phyloP scores from a whole-genome alignment of 1,140 invertebrate genomes.

The Drosophila pandora region DNA sequence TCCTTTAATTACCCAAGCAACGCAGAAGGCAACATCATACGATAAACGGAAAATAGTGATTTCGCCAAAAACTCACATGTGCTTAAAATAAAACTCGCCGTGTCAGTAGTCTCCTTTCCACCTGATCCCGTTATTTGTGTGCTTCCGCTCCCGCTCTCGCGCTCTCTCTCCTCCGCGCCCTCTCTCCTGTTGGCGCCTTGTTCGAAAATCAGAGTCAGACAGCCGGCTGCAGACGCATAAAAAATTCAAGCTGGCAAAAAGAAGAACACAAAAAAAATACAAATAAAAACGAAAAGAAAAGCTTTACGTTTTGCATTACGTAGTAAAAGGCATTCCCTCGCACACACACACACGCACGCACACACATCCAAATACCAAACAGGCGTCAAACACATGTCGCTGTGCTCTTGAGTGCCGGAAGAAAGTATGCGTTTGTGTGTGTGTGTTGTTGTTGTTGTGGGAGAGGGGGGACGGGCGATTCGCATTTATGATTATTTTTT shows the following conservation, averaged over 20 bases:
- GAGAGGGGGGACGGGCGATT: not conserved
- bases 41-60: not conserved
- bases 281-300: slow-evolving; percentile 36
- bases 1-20: slow-evolving; percentile 16
- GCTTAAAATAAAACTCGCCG: slow-evolving; percentile 57
- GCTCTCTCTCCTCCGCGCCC: slow-evolving; percentile 7
- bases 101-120: slow-evolving; percentile 22
- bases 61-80: slow-evolving; percentile 40
- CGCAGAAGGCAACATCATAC: not conserved
- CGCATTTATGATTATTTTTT: slow-evolving; percentile 75
- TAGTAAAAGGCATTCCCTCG: slow-evolving; percentile 73
- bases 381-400: slow-evolving; percentile 67
- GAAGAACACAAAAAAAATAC: not conserved
- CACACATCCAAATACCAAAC: slow-evolving; percentile 7
- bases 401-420: slow-evolving; percentile 9
- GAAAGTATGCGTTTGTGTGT: slow-evolving; percentile 31
- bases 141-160: slow-evolving; percentile 21
- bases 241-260: slow-evolving; percentile 47
- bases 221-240: slow-evolving; percentile 59
- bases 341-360: slow-evolving; percentile 37
- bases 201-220: slow-evolving; percentile 34
- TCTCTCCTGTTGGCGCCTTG: slow-evolving; percentile 25
- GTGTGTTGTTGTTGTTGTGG: not conserved
- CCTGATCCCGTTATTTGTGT: slow-evolving; percentile 50
- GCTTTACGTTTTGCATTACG: slow-evolving; percentile 65